phyloP scores from a whole-genome alignment of 2,113 vertebrate genomes.

The Actinemys pallida region DNA sequence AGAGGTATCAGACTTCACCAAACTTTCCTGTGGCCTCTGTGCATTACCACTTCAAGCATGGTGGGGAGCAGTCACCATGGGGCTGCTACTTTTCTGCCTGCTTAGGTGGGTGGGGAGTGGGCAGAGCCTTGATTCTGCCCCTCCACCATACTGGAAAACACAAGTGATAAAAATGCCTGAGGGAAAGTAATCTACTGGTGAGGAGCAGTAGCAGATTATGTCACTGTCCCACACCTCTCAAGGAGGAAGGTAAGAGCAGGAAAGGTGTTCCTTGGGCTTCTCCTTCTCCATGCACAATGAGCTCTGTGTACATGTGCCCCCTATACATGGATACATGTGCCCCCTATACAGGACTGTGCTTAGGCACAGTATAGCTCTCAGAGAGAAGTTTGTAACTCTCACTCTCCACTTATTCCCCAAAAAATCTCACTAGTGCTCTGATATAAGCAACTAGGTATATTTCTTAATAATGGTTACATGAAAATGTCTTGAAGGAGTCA shows the following conservation, averaged over 20 bases:
- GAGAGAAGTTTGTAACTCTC: neutral
- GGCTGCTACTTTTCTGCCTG: neutral
- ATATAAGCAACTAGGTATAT: neutral
- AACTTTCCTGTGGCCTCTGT: neutral
- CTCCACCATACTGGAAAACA: neutral
- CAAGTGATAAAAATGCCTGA: neutral
- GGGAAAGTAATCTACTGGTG: neutral
- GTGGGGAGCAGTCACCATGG: neutral
- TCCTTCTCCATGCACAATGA: neutral
- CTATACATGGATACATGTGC: fast-evolving
- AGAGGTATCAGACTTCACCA: neutral
- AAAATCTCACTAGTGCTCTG: neutral
- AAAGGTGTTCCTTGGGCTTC: neutral
- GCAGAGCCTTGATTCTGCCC: conserved; percentile 3
- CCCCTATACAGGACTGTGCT: neutral
- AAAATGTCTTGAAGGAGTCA: neutral
- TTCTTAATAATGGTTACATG: neutral
- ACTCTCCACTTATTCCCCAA: neutral
- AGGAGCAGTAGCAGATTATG: neutral
- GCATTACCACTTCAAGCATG: neutral
- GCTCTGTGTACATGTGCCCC: neutral
- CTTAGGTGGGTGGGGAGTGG: neutral
- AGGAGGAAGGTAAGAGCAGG: neutral
- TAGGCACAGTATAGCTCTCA: neutral
- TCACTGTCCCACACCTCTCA: neutral